These are phyloP conservation scores for Ischnura elegans DNA, from an alignment of 2,888 invertebrate species.

Conservation along the genomic window DNA sequence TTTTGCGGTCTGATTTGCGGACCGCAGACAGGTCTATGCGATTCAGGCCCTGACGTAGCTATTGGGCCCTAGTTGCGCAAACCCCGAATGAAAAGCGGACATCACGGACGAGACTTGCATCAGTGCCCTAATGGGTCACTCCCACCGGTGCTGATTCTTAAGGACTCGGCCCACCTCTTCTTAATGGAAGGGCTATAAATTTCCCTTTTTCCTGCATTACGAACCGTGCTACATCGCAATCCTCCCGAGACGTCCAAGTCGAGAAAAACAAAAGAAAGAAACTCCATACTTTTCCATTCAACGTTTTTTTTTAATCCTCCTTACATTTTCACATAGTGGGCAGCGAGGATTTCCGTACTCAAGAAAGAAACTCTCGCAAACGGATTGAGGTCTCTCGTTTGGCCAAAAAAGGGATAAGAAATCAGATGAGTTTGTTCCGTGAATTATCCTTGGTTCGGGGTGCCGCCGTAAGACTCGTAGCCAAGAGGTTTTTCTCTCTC, in stretches of 20 bases:
- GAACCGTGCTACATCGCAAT: not conserved
- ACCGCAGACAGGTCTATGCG: not conserved
- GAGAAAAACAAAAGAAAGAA: too few relatives aligned
- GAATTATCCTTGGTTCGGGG: too few relatives aligned
- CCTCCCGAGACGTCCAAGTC: not conserved
- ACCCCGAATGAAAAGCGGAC: not conserved
- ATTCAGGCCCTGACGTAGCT: not conserved
- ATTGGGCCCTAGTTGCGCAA: not conserved
- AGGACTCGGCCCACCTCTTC: not conserved
- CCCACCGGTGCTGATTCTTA: not conserved
- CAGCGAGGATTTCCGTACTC: not conserved
- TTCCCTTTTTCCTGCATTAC: not conserved
- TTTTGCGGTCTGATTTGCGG: not conserved
- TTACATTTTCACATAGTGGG: too few relatives aligned
- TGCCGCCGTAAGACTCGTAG: too few relatives aligned
- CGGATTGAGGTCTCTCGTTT: not conserved
- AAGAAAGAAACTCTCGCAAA: not conserved
- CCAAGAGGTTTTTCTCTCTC: too few relatives aligned
- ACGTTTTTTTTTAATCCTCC: too few relatives aligned
- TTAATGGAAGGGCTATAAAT: not conserved
- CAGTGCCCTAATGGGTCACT: not conserved
- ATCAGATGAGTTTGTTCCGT: not conserved
- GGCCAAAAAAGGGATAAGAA: not conserved
- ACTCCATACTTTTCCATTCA: too few relatives aligned
- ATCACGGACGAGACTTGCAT: not conserved